These are phyloP conservation scores for Hermetia illucens DNA, from an alignment of 1,140 invertebrate species.

Conservation along the genomic window DNA sequence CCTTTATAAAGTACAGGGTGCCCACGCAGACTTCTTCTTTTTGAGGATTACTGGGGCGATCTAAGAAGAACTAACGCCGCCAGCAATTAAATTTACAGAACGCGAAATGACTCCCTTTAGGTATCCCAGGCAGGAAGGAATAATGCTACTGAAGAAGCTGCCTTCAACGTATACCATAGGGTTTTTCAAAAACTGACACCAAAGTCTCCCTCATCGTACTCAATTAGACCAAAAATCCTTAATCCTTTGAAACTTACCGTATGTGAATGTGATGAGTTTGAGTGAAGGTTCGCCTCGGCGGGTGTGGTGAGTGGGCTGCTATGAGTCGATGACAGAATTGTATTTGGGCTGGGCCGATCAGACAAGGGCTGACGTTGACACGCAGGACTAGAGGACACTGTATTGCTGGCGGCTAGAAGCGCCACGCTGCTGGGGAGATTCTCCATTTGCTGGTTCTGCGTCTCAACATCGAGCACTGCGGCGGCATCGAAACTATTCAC, in stretches of 20 bases:
- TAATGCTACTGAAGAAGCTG: too few species aligned
- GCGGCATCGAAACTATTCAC: slow-evolving; percentile 47
- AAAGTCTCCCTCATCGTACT: too few species aligned
- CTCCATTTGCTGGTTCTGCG: slow-evolving; percentile 15
- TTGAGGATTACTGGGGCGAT: too few species aligned
- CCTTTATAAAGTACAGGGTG: too few species aligned
- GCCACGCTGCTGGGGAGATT: slow-evolving; percentile 13
- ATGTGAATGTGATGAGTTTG: slow-evolving; percentile 3
- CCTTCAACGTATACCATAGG: too few species aligned
- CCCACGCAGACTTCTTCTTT: too few species aligned
- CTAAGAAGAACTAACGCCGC: too few species aligned
- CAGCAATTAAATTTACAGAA: too few species aligned
- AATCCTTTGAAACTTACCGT: background rate
- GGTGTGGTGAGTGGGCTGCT: slow-evolving; percentile 7
- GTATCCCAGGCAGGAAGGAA: too few species aligned
- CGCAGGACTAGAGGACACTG: slow-evolving; percentile 21
- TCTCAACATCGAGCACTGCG: slow-evolving; percentile 31
- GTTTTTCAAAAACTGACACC: too few species aligned
- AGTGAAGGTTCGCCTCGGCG: slow-evolving; percentile 4
- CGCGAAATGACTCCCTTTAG: too few species aligned
- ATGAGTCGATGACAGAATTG: slow-evolving; percentile 14
- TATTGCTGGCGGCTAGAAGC: slow-evolving; percentile 10
- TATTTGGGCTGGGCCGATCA: slow-evolving; percentile 27
- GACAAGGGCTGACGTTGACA: slow-evolving; percentile 19
- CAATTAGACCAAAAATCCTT: background rate